phyloP scores from a whole-genome alignment of 2,797 vertebrate genomes.

The Siniperca undulata region DNA sequence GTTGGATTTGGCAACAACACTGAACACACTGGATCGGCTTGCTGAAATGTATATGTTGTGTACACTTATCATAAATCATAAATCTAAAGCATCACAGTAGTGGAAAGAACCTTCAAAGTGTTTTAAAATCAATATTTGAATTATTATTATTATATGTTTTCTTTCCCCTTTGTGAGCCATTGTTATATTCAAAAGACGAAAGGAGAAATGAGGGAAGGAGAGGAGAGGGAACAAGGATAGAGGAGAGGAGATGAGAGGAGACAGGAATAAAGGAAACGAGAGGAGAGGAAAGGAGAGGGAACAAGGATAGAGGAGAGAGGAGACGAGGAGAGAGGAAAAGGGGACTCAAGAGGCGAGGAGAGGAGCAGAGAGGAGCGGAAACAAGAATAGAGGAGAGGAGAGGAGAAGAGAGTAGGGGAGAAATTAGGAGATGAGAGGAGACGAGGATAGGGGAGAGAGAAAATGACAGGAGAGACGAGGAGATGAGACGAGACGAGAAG shows the following conservation, averaged over 20 bases:
- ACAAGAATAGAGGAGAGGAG: no score
- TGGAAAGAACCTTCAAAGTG: background rate
- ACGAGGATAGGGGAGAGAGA: background rate
- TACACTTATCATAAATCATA: background rate
- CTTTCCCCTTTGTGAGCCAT: background rate
- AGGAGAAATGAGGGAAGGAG: background rate
- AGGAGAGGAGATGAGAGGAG: background rate
- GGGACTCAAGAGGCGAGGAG: no score
- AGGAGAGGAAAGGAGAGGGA: no score
- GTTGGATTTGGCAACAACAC: conserved; percentile 34
- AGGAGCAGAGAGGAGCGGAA: background rate
- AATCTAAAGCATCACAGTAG: background rate
- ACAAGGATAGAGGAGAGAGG: background rate
- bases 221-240: background rate
- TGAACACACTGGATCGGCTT: conserved; percentile 2
- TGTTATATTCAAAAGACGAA: background rate
- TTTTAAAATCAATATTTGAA: conserved; percentile 3
- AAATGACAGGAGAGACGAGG: background rate
- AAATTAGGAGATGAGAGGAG: background rate
- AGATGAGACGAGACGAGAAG: background rate
- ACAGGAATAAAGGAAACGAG: background rate
- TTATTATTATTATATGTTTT: background rate
- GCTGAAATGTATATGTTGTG: background rate
- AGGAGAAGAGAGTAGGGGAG: background rate
- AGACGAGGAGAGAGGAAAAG: background rate